Conservation (phyloP, 1,140 invertebrate genomes). For the Scaptomyza graminum region DNA sequence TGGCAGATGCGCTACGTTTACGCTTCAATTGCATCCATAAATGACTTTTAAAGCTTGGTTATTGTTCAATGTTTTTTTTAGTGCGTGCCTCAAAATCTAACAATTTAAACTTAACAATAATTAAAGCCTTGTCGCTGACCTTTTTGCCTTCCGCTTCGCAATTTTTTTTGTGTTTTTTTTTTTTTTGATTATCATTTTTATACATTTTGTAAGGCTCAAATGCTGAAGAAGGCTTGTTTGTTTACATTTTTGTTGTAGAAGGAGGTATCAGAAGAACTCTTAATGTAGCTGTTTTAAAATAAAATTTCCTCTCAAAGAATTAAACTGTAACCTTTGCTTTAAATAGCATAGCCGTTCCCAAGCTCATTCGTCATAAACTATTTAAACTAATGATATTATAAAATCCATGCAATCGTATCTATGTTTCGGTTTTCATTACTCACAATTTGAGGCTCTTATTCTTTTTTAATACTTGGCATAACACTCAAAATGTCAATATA, state of each 20-base stretch:
- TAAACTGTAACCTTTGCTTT: too few relatives aligned
- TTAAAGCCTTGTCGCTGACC: conserved; percentile 60
- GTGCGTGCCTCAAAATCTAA: conserved; percentile 39
- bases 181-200: too few relatives aligned
- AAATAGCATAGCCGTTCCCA: background rate
- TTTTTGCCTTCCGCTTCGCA: conserved; percentile 62
- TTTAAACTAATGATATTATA: background rate
- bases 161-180: too few relatives aligned
- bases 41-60: conserved; percentile 62
- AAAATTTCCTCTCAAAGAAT: background rate
- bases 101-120: conserved; percentile 39
- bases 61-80: conserved; percentile 40
- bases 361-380: background rate
- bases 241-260: too few relatives aligned
- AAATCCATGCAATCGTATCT: conserved; percentile 3
- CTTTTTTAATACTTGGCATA: conserved; percentile 22
- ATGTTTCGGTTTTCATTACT: conserved; percentile 19
- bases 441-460: conserved; percentile 20
- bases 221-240: background rate
- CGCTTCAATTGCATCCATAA: conserved; percentile 54
- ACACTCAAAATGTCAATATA: conserved; percentile 24
- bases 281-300: background rate
- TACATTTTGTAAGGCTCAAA: conserved; percentile 14
- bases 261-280: too few relatives aligned
- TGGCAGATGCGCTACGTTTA: conserved; percentile 56